Evolutionary conservation across 2,888 invertebrate genomes (phyloP).

Genomic region (Cenopis cana): DNA sequence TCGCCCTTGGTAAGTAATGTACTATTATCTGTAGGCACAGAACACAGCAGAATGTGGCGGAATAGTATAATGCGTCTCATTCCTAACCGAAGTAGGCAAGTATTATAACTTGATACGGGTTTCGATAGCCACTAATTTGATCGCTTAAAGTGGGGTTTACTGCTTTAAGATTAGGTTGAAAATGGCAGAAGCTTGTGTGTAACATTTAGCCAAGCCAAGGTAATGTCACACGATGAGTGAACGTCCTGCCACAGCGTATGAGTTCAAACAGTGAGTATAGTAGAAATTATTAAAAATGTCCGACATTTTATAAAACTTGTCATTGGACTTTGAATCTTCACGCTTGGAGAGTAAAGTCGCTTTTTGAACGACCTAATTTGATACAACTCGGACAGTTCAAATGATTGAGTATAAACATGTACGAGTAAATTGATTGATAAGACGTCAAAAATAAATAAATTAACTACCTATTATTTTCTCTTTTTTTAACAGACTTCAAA

Average conservation of each 20-base stretch:
- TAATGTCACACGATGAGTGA: constrained; percentile 74
- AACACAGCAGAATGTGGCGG: background rate
- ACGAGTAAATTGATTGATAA: no score
- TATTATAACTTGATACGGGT: constrained; percentile 31
- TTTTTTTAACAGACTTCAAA: no score
- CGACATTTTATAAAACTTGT: no score
- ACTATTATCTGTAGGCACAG: no score
- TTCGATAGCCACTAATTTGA: background rate
- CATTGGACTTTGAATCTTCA: background rate
- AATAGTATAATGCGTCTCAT: constrained; percentile 7
- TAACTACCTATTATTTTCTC: no score
- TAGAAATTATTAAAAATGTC: no score
- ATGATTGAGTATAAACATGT: no score
- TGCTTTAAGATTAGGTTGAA: constrained; percentile 9
- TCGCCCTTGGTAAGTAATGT: no score
- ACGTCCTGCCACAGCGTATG: constrained; percentile 58
- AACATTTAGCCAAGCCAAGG: constrained; percentile 56
- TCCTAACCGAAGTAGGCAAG: constrained; percentile 23
- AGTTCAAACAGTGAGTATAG: constrained; percentile 18
- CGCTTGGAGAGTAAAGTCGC: no score
- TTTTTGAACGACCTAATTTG: no score
- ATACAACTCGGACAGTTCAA: no score
- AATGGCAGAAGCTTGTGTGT: background rate
- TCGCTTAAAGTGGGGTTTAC: constrained; percentile 5
- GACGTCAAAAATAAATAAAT: no score